Evolutionary conservation across 1,140 invertebrate species (phyloP), one percentile per base, ranked within the genome.

Genomic region (Teleopsis dalmanni): DNA sequence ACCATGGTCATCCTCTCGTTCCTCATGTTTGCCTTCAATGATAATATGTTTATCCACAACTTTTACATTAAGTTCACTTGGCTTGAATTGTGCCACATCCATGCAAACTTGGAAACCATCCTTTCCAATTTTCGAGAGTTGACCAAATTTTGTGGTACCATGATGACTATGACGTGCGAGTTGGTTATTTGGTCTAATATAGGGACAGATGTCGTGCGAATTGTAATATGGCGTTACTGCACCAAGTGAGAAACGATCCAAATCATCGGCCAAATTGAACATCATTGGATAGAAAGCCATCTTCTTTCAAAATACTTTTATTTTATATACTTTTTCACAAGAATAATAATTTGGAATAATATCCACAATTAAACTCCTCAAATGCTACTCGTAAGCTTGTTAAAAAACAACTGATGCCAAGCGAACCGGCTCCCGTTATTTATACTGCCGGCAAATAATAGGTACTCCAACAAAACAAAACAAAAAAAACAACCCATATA

Each of bases 11-110:
- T 88, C 86, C 42, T 79, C 71, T 43, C 83, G 83, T 58, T 88
- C 84, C 54, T 87, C 82, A 45, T 88, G 85, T 57, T 85, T 88
- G 3, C 80, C 84, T 54, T 85, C 79, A 2, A 88, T 74, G 2
- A 84, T 61, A 1, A 87, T 73, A 5, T 71, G 76, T 36, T 82
- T 81, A 41, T 88, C 85, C 3, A 81, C 78, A 0, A 83, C 85
- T 62, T 88, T 90, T 1, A 95, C 87, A 6, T 78, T 77, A 10
- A 95, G 82, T 64, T 94, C 90, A 36, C 85, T 81, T 0, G 90
- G 88, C 27, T 79, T 73, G 63, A 94, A 95, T 54, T 93, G 88
- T 31, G 87, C 81, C 1, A 95, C 87, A 62, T 94, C 89, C 59
- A 90, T 65, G 53, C 78, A 81, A 0, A 85, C 79, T 63, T 87